Evolutionary conservation across 2,888 invertebrate genomes (phyloP).

Genomic region (Watsonalla cultraria): DNA sequence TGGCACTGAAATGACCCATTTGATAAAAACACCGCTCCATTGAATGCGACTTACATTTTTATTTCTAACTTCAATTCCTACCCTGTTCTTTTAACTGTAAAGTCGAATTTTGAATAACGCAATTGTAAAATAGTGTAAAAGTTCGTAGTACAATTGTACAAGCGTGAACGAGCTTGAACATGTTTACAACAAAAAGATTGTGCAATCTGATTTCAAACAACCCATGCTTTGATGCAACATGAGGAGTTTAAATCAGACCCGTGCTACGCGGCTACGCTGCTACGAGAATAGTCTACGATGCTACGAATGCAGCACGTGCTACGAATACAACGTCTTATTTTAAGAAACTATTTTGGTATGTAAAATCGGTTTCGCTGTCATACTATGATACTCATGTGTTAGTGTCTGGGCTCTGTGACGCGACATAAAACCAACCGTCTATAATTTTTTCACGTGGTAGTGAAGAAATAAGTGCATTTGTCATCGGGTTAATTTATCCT

Average conservation of each 20-base stretch:
- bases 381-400: too few species aligned
- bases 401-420: too few species aligned
- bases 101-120: not conserved
- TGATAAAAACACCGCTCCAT: conserved; percentile 7
- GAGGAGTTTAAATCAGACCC: not conserved
- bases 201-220: not conserved
- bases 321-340: too few species aligned
- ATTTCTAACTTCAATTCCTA: not conserved
- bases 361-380: too few species aligned
- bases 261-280: not conserved
- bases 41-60: not conserved
- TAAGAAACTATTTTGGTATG: too few species aligned
- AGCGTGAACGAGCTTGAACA: conserved; percentile 1
- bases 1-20: conserved; percentile 9
- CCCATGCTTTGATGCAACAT: not conserved
- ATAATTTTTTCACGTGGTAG: too few species aligned
- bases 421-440: too few species aligned
- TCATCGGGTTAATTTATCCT: too few species aligned
- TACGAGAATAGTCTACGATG: not conserved
- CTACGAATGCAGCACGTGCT: too few species aligned
- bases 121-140: not conserved
- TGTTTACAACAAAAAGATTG: conserved; percentile 1
- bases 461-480: too few species aligned
- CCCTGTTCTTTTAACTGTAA: not conserved
- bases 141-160: conserved; percentile 1